These are phyloP conservation scores for Anser brachyrhynchus DNA, from an alignment of 2,113 vertebrate genomes.

Conservation along the genomic window DNA sequence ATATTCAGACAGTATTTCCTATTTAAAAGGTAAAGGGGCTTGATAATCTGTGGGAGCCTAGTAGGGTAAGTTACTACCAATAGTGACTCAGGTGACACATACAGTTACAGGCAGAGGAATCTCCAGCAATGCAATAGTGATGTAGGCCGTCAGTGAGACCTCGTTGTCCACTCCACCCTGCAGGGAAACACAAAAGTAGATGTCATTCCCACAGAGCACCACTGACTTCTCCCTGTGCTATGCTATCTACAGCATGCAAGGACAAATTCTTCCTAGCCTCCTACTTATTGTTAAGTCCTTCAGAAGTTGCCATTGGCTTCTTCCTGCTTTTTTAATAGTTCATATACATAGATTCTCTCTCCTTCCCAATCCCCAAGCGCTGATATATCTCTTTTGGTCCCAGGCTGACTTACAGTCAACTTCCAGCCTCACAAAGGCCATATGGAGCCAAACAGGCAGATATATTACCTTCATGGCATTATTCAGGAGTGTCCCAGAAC, in stretches of 20 bases:
- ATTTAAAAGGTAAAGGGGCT: not conserved
- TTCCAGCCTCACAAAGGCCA: slow-evolving; percentile 53
- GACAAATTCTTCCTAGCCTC: not conserved
- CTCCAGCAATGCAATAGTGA: slow-evolving; percentile 70
- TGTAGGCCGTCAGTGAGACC: slow-evolving; percentile 31
- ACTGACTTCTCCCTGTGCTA: not conserved
- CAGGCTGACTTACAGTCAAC: not conserved
- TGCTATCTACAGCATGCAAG: not conserved
- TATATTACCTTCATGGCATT: slow-evolving; percentile 72
- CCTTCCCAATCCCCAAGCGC: not conserved
- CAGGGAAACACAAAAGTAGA: not conserved
- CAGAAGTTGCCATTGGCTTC: not conserved
- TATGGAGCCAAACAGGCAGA: not conserved
- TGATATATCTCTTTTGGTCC: not conserved
- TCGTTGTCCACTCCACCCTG: slow-evolving; percentile 71
- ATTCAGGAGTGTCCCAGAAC: slow-evolving; percentile 71
- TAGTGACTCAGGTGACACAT: not conserved
- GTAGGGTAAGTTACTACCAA: not conserved
- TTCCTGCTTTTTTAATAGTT: not conserved
- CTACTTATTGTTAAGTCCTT: not conserved
- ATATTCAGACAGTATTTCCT: not conserved
- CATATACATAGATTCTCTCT: not conserved
- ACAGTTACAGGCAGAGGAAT: slow-evolving; percentile 59
- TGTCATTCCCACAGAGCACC: not conserved
- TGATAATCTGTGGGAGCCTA: not conserved